Base-by-base conservation (phyloP, 2,113 vertebrate genomes). In the Dascyllus trimaculatus region DNA sequence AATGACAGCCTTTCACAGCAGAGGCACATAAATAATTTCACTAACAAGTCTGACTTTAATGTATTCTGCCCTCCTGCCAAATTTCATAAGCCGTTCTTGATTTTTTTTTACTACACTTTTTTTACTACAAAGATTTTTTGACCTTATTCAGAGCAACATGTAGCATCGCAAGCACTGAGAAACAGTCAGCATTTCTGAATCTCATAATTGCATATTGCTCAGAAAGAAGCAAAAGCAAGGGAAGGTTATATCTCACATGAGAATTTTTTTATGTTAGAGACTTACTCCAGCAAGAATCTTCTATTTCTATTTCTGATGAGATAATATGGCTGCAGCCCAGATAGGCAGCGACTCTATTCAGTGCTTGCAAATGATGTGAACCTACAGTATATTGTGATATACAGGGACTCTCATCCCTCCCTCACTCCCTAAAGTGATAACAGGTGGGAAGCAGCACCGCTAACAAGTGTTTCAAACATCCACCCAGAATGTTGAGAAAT, bases 381-480 rank as follows among this genome's bases (percentile, higher is more conserved):
- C 19, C 24, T 63, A 38, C 40, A 61, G 7, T 19, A 54, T 61
- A 48, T 25, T 32, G 38, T 48, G 25, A 68, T 75, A 53, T 57
- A 49, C 25, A 5, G 51, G 67, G 54, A 45, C 73, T 73, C 56
- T 49, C 62, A 18, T 61, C 19, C 26, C 51, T 60, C 14, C 19
- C 18, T 46, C 15, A 52, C 64, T 66, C 73, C 66, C 38, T 54
- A 46, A 71, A 80, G 75, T 66, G 65, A 86, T 85, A 82, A 88
- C 78, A 87, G 78, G 87, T 87, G 61, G 82, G 69, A 85, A 78
- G 68, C 52, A 72, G 77, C 52, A 11, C 65, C 66, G 71, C 54
- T 80, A 89, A 89, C 89, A 85, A 90, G 86, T 86, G 85, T 89
- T 86, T 82, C 66, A 66, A 80, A 79, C 74, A 86, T 78, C 48